Conservation (phyloP, 2,888 invertebrate genomes). For the Pogonocherus hispidulus region DNA sequence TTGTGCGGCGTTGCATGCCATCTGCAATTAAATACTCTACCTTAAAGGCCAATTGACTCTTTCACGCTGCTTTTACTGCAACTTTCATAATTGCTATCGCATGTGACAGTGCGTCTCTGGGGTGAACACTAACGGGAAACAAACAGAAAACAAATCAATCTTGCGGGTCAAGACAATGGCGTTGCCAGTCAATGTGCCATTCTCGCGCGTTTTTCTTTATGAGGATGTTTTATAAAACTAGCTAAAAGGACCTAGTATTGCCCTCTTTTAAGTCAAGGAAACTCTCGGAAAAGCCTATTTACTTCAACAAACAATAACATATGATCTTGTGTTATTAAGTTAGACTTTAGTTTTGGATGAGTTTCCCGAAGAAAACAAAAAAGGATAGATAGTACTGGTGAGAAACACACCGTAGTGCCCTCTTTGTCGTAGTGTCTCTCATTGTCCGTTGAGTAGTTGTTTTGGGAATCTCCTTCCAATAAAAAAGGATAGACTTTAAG, state of each 20-base stretch:
- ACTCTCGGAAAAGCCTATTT: too few relatives aligned
- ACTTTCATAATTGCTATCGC: slow-evolving; percentile 14
- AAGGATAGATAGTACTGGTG: too few relatives aligned
- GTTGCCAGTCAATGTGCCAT: not conserved
- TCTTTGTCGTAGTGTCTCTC: too few relatives aligned
- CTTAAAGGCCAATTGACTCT: not conserved
- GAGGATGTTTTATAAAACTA: not conserved
- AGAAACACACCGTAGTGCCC: too few relatives aligned
- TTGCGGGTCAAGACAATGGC: slow-evolving; percentile 5
- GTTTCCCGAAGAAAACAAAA: too few relatives aligned
- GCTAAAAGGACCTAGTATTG: not conserved
- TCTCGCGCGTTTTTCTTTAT: not conserved
- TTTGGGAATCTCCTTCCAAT: too few relatives aligned
- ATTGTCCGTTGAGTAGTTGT: too few relatives aligned
- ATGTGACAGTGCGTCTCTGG: not conserved
- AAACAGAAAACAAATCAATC: slow-evolving; percentile 27
- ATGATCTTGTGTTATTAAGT: too few relatives aligned
- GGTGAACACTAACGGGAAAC: not conserved
- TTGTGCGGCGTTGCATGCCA: slow-evolving; percentile 1
- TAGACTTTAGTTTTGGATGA: too few relatives aligned
- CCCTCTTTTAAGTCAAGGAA: too few relatives aligned
- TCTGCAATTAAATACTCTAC: slow-evolving; percentile 16
- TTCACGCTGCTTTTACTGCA: slow-evolving; percentile 15
- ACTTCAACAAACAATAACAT: too few relatives aligned
- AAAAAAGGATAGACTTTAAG: too few relatives aligned